Conservation (phyloP, 2,113 vertebrate genomes). For the Prionailurus bengalensis region DNA sequence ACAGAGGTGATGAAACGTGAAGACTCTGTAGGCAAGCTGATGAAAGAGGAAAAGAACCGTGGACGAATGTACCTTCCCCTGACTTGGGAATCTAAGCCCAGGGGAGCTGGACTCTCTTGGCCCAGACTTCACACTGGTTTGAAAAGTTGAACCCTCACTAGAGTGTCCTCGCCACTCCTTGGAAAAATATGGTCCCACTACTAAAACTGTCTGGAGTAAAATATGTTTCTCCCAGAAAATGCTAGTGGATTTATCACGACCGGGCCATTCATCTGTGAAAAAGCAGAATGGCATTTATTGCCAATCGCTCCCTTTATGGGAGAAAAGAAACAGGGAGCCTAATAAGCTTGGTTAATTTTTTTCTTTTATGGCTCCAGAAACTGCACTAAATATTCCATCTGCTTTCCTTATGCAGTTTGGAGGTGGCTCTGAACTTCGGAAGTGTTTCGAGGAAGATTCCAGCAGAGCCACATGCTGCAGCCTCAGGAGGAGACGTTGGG, state of each 20-base stretch:
- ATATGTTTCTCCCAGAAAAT: slow-evolving; percentile 73
- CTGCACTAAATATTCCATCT: slow-evolving; percentile 74
- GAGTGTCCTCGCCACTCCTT: slow-evolving; percentile 43
- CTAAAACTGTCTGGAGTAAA: slow-evolving; percentile 72
- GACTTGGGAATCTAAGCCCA: not conserved
- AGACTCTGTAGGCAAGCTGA: not conserved
- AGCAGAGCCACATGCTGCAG: not conserved
- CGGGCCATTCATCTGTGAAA: slow-evolving; percentile 75
- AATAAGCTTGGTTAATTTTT: slow-evolving; percentile 83
- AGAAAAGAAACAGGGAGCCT: slow-evolving; percentile 73
- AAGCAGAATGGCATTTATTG: slow-evolving; percentile 80
- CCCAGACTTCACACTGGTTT: not conserved
- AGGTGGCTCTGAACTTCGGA: not conserved
- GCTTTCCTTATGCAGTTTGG: slow-evolving; percentile 57
- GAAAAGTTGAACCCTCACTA: slow-evolving; percentile 39
- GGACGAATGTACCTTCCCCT: not conserved
- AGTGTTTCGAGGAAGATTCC: not conserved
- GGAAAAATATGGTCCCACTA: slow-evolving; percentile 58
- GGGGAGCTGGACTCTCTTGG: not conserved
- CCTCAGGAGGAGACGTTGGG: fast-evolving
- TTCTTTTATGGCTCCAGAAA: slow-evolving; percentile 73
- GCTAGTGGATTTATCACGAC: slow-evolving; percentile 71
- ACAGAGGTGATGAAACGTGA: not conserved
- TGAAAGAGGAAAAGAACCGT: not conserved
- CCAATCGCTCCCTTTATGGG: slow-evolving; percentile 77